These are phyloP conservation scores for Drosophila emarginata DNA, from an alignment of 2,888 invertebrate genomes.

Conservation along the genomic window DNA sequence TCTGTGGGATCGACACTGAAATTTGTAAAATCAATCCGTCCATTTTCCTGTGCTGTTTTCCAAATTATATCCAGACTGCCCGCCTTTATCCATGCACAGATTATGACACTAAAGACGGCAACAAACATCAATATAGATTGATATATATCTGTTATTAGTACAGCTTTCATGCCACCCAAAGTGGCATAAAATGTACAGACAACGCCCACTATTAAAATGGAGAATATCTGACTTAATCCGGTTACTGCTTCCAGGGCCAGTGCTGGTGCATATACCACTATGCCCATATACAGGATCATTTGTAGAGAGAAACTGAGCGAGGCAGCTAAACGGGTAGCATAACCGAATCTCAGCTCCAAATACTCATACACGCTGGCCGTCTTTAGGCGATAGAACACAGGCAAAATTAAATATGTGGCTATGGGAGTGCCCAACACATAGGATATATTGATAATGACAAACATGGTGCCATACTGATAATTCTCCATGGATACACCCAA, in stretches of 20 bases:
- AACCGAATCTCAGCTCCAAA: constrained; percentile 93
- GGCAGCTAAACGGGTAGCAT: constrained; percentile 88
- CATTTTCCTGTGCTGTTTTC: constrained; percentile 87
- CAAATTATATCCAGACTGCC: constrained; percentile 89
- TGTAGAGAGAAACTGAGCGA: constrained; percentile 94
- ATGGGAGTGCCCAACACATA: constrained; percentile 90
- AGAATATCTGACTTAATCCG: constrained; percentile 88
- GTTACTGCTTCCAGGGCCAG: constrained; percentile 94
- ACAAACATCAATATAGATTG: constrained; percentile 93
- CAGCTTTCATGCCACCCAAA: constrained; percentile 95
- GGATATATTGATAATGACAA: constrained; percentile 89
- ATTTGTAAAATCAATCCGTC: constrained; percentile 88
- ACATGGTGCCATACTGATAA: constrained; percentile 92
- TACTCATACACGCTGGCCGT: constrained; percentile 97
- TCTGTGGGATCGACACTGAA: constrained; percentile 90
- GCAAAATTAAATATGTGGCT: constrained; percentile 89
- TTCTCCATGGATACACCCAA: constrained; percentile 95
- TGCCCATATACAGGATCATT: constrained; percentile 94
- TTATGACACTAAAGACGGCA: constrained; percentile 90
- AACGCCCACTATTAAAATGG: constrained; percentile 86
- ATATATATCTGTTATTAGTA: constrained; percentile 92
- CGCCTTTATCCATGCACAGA: constrained; percentile 87
- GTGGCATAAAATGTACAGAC: constrained; percentile 94
- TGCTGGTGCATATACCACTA: constrained; percentile 96
- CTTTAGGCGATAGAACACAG: constrained; percentile 92